Conservation (phyloP, 2,888 invertebrate genomes). For the Nudaria mundana region DNA sequence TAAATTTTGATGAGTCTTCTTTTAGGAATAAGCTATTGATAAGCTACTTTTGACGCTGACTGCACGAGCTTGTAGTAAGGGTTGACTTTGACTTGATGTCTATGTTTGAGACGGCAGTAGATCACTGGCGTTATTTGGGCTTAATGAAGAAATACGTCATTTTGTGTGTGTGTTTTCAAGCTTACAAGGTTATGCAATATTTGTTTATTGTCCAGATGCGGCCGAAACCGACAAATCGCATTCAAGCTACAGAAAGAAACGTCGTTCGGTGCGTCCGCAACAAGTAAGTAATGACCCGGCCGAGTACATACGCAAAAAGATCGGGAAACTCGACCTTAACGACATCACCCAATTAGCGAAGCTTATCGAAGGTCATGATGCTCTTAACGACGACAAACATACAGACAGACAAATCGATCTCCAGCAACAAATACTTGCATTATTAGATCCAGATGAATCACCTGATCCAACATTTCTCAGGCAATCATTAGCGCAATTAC, state of each 20-base stretch:
- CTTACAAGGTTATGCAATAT: too few relatives aligned
- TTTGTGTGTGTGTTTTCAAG: too few relatives aligned
- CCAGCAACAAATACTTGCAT: slow-evolving; percentile 64
- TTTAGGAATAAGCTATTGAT: too few relatives aligned
- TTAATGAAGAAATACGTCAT: too few relatives aligned
- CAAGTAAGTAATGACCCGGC: slow-evolving; percentile 73
- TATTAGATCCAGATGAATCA: slow-evolving; percentile 62
- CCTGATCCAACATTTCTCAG: slow-evolving; percentile 55
- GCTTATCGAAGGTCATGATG: slow-evolving; percentile 66
- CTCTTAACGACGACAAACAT: slow-evolving; percentile 31
- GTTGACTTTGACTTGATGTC: too few relatives aligned
- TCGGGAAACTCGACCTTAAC: slow-evolving; percentile 65
- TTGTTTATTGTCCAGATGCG: slow-evolving; percentile 54
- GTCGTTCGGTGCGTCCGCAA: slow-evolving; percentile 54
- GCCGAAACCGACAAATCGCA: slow-evolving; percentile 65
- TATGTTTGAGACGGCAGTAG: too few relatives aligned
- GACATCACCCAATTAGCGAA: slow-evolving; percentile 64
- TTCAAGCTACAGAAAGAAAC: slow-evolving; percentile 66
- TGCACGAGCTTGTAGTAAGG: too few relatives aligned
- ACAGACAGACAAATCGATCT: slow-evolving; percentile 54
- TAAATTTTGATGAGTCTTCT: too few relatives aligned
- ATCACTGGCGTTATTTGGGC: too few relatives aligned
- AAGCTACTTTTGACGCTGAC: too few relatives aligned
- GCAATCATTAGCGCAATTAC: slow-evolving; percentile 53
- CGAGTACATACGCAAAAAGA: slow-evolving; percentile 63